Conservation (phyloP, 1,140 invertebrate genomes). For the Saccostrea echinata region DNA sequence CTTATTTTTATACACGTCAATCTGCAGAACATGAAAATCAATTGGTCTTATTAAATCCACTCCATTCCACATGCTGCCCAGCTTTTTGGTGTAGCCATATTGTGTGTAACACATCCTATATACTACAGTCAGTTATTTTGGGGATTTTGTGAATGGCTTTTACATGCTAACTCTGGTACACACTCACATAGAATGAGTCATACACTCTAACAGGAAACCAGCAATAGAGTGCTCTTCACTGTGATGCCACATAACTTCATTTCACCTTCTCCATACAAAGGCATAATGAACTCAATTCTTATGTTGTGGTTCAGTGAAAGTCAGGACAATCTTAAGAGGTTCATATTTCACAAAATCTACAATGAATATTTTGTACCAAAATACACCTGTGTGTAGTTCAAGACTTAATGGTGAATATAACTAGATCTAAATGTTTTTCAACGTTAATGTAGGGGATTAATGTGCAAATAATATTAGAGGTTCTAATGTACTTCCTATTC, state of each 20-base stretch:
- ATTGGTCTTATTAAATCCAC: slow-evolving; percentile 24
- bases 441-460: too few species aligned
- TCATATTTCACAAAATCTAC: background rate
- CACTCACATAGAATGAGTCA: slow-evolving; percentile 3
- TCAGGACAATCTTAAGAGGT: background rate
- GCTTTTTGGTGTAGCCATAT: slow-evolving; percentile 7
- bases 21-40: slow-evolving; percentile 38
- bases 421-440: too few species aligned
- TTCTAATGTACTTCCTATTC: too few species aligned
- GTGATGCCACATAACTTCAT: slow-evolving; percentile 12
- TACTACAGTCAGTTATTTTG: background rate
- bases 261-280: background rate
- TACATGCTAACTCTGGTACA: background rate
- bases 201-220: background rate
- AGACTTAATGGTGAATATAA: too few species aligned
- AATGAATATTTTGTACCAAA: background rate
- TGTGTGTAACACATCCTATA: background rate
- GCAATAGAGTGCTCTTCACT: slow-evolving; percentile 4
- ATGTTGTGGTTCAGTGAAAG: background rate
- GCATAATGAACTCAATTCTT: background rate
- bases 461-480: too few species aligned
- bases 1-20: slow-evolving; percentile 37
- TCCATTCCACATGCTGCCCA: background rate
- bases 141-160: slow-evolving; percentile 8
- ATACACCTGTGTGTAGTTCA: too few species aligned